A percentile compares a stretch with the other conserved stretches of the same genome.
These are phyloP conservation scores for Temnothorax rugatulus DNA, from an alignment of 2,888 invertebrate genomes.

Conservation along the genomic window DNA sequence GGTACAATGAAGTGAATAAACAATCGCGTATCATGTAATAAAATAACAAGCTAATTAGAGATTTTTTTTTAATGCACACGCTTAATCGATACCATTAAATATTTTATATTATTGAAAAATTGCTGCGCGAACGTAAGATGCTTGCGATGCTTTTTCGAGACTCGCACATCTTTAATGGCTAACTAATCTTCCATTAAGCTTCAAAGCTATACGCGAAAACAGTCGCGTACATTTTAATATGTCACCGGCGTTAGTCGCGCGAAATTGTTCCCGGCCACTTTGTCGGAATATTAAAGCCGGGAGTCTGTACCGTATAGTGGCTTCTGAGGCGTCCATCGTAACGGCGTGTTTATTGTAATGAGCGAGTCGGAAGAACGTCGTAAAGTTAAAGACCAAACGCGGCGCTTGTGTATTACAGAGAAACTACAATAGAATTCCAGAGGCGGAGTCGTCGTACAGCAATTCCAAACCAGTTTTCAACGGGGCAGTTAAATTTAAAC, in stretches of 20 bases:
- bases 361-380: slow-evolving; percentile 69
- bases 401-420: slow-evolving; percentile 60
- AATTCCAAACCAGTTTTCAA: slow-evolving; percentile 71
- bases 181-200: slow-evolving; percentile 38
- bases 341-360: slow-evolving; percentile 76
- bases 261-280: slow-evolving; percentile 72
- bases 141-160: background rate
- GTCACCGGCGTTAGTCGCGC: slow-evolving; percentile 60
- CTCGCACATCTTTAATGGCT: background rate
- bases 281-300: slow-evolving; percentile 71
- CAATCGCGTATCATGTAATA: background rate
- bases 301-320: slow-evolving; percentile 57
- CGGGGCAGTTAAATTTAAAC: slow-evolving; percentile 71
- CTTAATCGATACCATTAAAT: background rate
- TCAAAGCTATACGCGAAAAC: background rate
- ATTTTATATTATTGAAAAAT: slow-evolving; percentile 14
- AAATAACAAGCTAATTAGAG: slow-evolving; percentile 16
- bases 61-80: slow-evolving; percentile 1
- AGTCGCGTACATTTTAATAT: slow-evolving; percentile 61
- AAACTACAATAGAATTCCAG: slow-evolving; percentile 71
- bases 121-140: background rate
- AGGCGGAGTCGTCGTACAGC: slow-evolving; percentile 62
- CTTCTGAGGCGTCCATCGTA: slow-evolving; percentile 71
- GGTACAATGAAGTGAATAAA: slow-evolving; percentile 31
- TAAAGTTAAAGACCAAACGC: slow-evolving; percentile 71